A percentile compares a stretch with the other conserved stretches of the same genome.
Conservation (phyloP, 2,797 vertebrate genomes). For the Protonibea diacanthus region DNA sequence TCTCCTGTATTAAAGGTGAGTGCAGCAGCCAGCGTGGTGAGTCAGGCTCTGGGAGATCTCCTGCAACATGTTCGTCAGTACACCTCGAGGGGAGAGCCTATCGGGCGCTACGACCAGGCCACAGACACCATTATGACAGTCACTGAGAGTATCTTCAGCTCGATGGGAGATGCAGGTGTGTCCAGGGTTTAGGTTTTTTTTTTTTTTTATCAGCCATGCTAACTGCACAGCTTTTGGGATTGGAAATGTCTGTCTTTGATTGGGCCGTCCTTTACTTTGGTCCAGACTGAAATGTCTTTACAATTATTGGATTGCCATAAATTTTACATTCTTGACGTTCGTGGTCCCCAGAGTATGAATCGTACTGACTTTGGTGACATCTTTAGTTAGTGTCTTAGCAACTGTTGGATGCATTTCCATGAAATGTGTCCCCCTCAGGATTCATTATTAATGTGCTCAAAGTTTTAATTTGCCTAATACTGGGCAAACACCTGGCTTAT, state of each 20-base stretch:
- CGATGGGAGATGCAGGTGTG: constrained; percentile 98
- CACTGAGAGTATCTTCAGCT: constrained; percentile 98
- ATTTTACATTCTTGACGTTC: not conserved
- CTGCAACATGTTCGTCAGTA: constrained; percentile 97
- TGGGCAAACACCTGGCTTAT: not conserved
- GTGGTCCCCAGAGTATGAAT: not conserved
- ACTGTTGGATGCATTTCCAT: too few relatives aligned
- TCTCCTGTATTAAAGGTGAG: constrained; percentile 76
- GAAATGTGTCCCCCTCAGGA: too few relatives aligned
- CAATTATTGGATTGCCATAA: not conserved
- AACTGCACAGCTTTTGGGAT: not conserved
- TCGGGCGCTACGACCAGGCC: constrained; percentile 98
- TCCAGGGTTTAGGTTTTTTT: not conserved
- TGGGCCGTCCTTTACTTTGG: not conserved
- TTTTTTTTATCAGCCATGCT: not conserved
- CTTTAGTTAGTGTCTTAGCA: too few relatives aligned
- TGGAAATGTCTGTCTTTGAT: not conserved
- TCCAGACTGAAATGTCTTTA: not conserved
- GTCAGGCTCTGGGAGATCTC: constrained; percentile 94
- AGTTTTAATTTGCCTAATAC: not conserved
- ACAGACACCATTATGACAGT: constrained; percentile 99
- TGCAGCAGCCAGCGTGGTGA: constrained; percentile 91
- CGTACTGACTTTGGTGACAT: not conserved
- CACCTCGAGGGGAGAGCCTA: constrained; percentile 94
- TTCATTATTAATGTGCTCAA: not conserved